These are phyloP conservation scores for Lordiphosa andalusiaca DNA, from an alignment of 2,888 invertebrate species.

Conservation along the genomic window DNA sequence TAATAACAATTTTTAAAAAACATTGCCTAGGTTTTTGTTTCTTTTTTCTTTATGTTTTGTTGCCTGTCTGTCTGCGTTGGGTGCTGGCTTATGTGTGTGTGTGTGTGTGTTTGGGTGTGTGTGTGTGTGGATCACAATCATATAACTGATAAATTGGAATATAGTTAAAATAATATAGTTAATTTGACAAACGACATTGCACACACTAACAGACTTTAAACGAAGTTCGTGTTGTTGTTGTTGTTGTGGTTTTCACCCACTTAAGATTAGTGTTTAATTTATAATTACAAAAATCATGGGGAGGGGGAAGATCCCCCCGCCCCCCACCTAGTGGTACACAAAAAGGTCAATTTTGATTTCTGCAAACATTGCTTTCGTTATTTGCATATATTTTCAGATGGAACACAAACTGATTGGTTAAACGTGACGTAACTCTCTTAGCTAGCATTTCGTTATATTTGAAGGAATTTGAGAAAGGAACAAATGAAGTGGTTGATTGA, in stretches of 20 bases:
- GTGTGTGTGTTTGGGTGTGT: slow-evolving; percentile 15
- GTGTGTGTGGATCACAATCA: slow-evolving; percentile 10
- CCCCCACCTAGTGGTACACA: slow-evolving; percentile 4
- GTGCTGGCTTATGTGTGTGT: slow-evolving; percentile 10
- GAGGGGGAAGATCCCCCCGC: slow-evolving; percentile 23
- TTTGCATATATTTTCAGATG: slow-evolving; percentile 32
- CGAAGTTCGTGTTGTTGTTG: slow-evolving; percentile 25
- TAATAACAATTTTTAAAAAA: slow-evolving; percentile 63
- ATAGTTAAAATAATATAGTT: slow-evolving; percentile 20
- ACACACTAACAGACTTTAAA: slow-evolving; percentile 27
- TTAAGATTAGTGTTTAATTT: slow-evolving; percentile 52
- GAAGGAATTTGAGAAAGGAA: slow-evolving; percentile 12
- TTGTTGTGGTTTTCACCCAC: slow-evolving; percentile 20
- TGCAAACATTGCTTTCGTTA: slow-evolving; percentile 6
- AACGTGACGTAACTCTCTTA: slow-evolving; percentile 45
- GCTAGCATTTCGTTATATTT: slow-evolving; percentile 46
- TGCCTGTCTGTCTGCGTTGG: slow-evolving; percentile 11
- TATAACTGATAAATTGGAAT: slow-evolving; percentile 14
- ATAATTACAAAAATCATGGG: slow-evolving; percentile 62
- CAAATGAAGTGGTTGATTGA: slow-evolving; percentile 17
- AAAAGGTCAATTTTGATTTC: slow-evolving; percentile 4
- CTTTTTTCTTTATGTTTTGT: slow-evolving; percentile 9
- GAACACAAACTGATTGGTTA: slow-evolving; percentile 55
- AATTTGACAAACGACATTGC: slow-evolving; percentile 15
- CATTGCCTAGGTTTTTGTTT: slow-evolving; percentile 45